Evolutionary conservation across 2,113 vertebrate genomes (phyloP).

Genomic region (Butastur rufipennis): DNA sequence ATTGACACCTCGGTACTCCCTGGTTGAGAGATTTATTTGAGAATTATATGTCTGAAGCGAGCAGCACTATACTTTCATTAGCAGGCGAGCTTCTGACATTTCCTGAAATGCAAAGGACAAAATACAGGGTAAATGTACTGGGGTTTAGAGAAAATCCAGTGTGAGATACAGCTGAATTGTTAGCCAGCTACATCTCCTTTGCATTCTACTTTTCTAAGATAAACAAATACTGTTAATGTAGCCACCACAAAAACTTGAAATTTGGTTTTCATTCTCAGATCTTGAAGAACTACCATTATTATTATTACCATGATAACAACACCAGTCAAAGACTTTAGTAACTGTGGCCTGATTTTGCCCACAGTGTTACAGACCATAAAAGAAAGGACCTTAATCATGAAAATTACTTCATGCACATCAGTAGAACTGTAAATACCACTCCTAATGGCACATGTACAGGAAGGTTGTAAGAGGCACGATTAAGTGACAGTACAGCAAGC

Average conservation of each 20-base stretch:
- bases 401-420: not conserved
- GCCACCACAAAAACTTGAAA: not conserved
- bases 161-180: not conserved
- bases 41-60: not conserved
- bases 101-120: not conserved
- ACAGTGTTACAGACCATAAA: not conserved
- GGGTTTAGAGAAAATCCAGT: not conserved
- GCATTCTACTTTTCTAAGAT: not conserved
- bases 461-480: not conserved
- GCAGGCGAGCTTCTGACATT: not conserved
- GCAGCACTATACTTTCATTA: not conserved
- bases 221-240: not conserved
- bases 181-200: not conserved
- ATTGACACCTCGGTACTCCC: not conserved
- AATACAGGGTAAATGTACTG: not conserved
- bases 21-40: not conserved
- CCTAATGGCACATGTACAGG: not conserved
- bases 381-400: not conserved
- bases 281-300: not conserved
- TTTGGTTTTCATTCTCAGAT: not conserved
- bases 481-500: not conserved
- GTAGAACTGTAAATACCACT: not conserved
- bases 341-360: not conserved
- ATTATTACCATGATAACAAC: not conserved
- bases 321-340: not conserved